Base-by-base conservation (phyloP, 2,113 vertebrate genomes). In the Hemibagrus wyckioides region DNA sequence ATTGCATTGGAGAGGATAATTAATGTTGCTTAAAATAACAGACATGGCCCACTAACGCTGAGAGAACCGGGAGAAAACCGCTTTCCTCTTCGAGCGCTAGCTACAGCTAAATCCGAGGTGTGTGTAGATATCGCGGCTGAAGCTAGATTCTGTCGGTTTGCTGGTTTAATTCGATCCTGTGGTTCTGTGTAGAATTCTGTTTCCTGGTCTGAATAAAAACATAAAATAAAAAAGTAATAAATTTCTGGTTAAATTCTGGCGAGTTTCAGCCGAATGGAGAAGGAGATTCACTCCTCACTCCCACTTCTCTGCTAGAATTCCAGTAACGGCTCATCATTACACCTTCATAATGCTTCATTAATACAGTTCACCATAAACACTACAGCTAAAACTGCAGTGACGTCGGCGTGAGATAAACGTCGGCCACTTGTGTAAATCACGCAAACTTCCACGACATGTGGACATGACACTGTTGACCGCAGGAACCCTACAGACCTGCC, bases 1-100 rank as follows among this genome's bases (percentile, higher is more conserved):
- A 79, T 48, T 48, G 23, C 79, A 85, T 5, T 54, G 57, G 39
- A 3, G 84, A 23, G n/a, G 81, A 83, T 83, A 82, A 82, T 82
- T 82, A 63, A 44, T 19, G 57, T 63, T 4, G 25, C 80, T 63
- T 59, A 63, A 82, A 82, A 82, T 82, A 82, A 28, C 80, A 30
- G 1, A 8, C 13, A 25, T 63, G 80, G 2, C 57, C 80, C 81
- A 83, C 9, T 63, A 83, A 83, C 6, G 17, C 81, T 30, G 10
- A 6, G 81, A 23, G 44, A 48, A 28, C 2, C 17, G 1, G 6
- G 8, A 36, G 14, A 17, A 28, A 36, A n/a, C 57, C 0, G 33
- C 33, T 39, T 81, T 9, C 80, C n/a, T n/a, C n/a, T n/a, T n/a
- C 59, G 33, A 14, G 19, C 17, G 10, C 50, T 4, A 41, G 6